Evolutionary conservation across 2,113 vertebrate species (phyloP).

Genomic region (Tricholaema leucomelas): DNA sequence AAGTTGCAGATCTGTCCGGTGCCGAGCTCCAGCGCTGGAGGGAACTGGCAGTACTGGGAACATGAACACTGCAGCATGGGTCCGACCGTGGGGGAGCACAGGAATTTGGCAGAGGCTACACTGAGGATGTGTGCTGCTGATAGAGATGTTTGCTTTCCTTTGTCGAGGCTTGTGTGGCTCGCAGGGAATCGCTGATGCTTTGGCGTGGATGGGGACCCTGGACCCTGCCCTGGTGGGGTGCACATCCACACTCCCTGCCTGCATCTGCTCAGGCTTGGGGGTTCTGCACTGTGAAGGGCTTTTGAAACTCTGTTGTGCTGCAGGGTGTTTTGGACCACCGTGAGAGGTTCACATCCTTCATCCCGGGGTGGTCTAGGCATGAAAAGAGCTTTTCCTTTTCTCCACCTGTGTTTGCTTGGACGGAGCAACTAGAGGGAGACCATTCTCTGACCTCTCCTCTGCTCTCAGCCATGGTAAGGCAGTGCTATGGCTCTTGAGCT

Average conservation of each 20-base stretch:
- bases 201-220: accelerated
- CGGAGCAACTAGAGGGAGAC: accelerated
- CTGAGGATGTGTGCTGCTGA: not conserved
- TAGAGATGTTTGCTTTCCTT: not conserved
- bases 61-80: accelerated
- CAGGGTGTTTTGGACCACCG: not conserved
- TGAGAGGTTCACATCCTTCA: not conserved
- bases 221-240: not conserved
- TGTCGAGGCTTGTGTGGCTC: not conserved
- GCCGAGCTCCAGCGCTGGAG: accelerated
- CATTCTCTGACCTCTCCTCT: not conserved
- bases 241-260: not conserved
- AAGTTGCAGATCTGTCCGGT: not conserved
- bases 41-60: not conserved
- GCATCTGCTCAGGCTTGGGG: not conserved
- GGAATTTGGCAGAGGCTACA: accelerated
- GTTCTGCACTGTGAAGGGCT: not conserved
- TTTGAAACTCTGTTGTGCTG: not conserved
- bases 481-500: not conserved
- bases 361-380: not conserved
- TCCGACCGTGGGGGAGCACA: not conserved
- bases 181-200: not conserved
- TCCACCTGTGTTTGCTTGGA: not conserved
- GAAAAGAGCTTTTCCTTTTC: not conserved
- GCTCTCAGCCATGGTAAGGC: not conserved